Percentiles rank a stretch among this genome's conserved stretches.
Conservation (phyloP, 2,797 vertebrate species). For the Hyperoplus lanceolatus region DNA sequence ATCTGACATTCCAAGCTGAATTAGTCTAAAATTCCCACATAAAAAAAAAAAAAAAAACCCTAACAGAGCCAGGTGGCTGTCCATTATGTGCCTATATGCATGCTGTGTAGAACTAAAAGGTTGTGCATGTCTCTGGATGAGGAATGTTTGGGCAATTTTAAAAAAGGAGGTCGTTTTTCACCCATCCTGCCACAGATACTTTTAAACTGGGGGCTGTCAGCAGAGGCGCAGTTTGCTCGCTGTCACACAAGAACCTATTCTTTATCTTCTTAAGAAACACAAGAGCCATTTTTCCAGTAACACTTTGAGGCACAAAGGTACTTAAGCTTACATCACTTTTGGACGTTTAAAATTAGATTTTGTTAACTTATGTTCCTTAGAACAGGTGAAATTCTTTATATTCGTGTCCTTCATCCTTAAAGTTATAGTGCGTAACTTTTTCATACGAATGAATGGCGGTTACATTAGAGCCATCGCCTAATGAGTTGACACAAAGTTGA, state of each 20-base stretch:
- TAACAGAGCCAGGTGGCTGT: conserved; percentile 91
- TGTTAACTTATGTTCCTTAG: neutral
- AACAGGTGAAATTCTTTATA: neutral
- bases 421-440: too few relatives aligned
- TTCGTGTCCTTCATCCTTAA: too few relatives aligned
- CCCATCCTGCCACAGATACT: conserved; percentile 82
- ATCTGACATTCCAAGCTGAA: conserved; percentile 96
- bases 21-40: conserved; percentile 96
- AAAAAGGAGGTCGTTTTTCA: conserved; percentile 84
- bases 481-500: too few relatives aligned
- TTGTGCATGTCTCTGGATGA: conserved; percentile 89
- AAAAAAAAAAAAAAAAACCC: conserved; percentile 83
- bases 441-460: too few relatives aligned
- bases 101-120: conserved; percentile 93
- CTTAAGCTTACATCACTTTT: neutral
- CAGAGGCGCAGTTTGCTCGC: conserved; percentile 37
- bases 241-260: conserved; percentile 50
- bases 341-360: neutral
- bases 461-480: too few relatives aligned
- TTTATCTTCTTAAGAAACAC: conserved; percentile 53
- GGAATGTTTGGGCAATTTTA: conserved; percentile 85
- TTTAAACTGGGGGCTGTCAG: conserved; percentile 78
- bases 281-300: conserved; percentile 14
- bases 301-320: neutral
- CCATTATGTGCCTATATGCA: conserved; percentile 77